Base-by-base conservation (phyloP, 2,888 invertebrate genomes). In the Leptinotarsa juncta region DNA sequence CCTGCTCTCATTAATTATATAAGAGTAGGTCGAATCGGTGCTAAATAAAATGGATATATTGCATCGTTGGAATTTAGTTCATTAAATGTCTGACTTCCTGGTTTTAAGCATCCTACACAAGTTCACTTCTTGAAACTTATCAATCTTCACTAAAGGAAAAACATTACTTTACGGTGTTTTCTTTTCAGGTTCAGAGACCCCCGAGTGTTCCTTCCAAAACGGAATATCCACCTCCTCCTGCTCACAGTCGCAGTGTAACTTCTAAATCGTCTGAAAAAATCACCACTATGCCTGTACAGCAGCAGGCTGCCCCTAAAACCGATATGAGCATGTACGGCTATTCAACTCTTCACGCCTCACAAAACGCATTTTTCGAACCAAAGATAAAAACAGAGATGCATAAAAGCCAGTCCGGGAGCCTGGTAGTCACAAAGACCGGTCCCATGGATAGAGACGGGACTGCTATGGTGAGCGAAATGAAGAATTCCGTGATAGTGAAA, bases 401-500 rank as follows among this genome's bases (percentile, higher is more conserved):
- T 89, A 90, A 82, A 70, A 70, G 77, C 15, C 69, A 69, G 18
- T 51, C 75, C 0, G 74, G 78, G 72, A 85, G 86, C 75, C 83
- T 85, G 79, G 85, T 83, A 78, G 86, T 86, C 83, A 87, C 86
- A 83, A 89, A 84, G 85, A 86, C 79, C 3, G 78, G 74, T 26
- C 86, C 78, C 32, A 80, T 83, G 62, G 80, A 80, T 49, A 76
- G 83, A 7, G 83, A 82, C 78, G 88, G 70, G 72, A 91, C 92
- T 75, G 93, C 92, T 78, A 93, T 94, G 73, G 89, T 93, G 80
- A 91, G 92, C 82, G 94, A 94, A 87, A 89, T 90, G 82, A 94
- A 94, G 87, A 93, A 91, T 87, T 93, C 94, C 84, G 94, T 94
- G 85, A 94, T 94, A 86, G 94, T 94, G 77, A 94, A 94, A 85